phyloP scores from a whole-genome alignment of 2,113 vertebrate species.

The Macrotis lagotis region DNA sequence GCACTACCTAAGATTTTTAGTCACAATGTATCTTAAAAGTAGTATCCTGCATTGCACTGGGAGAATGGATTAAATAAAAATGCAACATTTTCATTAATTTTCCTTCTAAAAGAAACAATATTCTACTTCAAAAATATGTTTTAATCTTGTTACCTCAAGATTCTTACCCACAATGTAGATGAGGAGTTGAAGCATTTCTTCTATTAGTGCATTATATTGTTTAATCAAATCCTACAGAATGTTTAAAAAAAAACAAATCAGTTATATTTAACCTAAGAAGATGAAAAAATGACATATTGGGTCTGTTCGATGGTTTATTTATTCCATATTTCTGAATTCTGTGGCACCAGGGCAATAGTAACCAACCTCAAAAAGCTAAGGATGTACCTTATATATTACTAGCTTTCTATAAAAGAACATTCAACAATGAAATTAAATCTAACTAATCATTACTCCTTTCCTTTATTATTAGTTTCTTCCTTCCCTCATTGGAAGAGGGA shows the following conservation, averaged over 20 bases:
- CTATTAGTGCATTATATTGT: slow-evolving; percentile 93
- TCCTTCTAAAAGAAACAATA: slow-evolving; percentile 51
- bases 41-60: slow-evolving; percentile 26
- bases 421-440: slow-evolving; percentile 36
- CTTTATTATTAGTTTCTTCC: slow-evolving; percentile 6
- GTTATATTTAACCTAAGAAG: slow-evolving; percentile 31
- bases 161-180: slow-evolving; percentile 92
- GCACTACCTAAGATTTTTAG: slow-evolving; percentile 41
- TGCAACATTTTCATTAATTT: slow-evolving; percentile 36
- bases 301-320: not conserved
- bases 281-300: slow-evolving; percentile 49
- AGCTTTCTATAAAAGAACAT: not conserved
- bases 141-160: slow-evolving; percentile 47
- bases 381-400: not conserved
- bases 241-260: slow-evolving; percentile 53
- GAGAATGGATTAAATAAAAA: slow-evolving; percentile 27
- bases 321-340: slow-evolving; percentile 8
- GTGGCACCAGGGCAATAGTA: slow-evolving; percentile 30
- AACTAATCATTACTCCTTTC: slow-evolving; percentile 33
- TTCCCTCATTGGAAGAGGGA: not conserved
- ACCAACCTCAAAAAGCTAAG: slow-evolving; percentile 39
- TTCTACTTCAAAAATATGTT: slow-evolving; percentile 47
- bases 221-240: slow-evolving; percentile 91
- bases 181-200: slow-evolving; percentile 96
- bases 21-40: slow-evolving; percentile 32